These are phyloP conservation scores for Drosophila pectinifera DNA, from an alignment of 1,140 invertebrate genomes.

Conservation along the genomic window DNA sequence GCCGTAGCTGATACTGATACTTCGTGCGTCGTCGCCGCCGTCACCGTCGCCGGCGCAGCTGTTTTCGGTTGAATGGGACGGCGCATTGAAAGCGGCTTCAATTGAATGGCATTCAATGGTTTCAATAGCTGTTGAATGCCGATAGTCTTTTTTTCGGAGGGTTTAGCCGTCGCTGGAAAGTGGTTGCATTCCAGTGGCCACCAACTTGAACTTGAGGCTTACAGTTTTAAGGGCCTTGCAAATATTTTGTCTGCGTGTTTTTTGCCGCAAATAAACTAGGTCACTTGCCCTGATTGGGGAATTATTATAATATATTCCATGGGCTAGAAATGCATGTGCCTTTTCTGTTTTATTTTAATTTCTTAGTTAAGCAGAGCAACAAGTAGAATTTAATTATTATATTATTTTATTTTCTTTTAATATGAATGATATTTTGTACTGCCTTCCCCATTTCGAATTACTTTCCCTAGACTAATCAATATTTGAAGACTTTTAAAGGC, in stretches of 20 bases:
- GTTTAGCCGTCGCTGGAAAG: conserved; percentile 11
- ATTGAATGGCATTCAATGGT: conserved; percentile 43
- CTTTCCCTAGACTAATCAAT: too few relatives aligned
- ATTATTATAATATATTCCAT: not conserved
- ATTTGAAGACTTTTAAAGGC: too few relatives aligned
- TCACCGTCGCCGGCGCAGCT: conserved; percentile 49
- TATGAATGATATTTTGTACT: too few relatives aligned
- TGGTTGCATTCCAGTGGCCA: conserved; percentile 38
- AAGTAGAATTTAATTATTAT: not conserved
- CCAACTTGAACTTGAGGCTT: conserved; percentile 56
- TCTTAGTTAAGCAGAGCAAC: not conserved
- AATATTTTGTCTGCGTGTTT: conserved; percentile 11
- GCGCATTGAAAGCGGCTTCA: conserved; percentile 49
- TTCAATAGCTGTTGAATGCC: conserved; percentile 77
- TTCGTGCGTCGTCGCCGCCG: conserved; percentile 30
- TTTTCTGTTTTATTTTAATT: not conserved
- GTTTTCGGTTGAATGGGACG: conserved; percentile 63
- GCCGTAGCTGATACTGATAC: conserved; percentile 12
- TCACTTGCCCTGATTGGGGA: not conserved
- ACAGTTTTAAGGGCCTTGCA: not conserved
- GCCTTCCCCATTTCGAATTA: too few relatives aligned
- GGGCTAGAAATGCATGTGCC: too few relatives aligned
- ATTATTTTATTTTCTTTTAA: too few relatives aligned
- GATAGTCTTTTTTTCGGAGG: not conserved
- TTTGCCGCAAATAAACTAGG: not conserved